phyloP scores from a whole-genome alignment of 2,113 vertebrate species.

The Microtus montanus region DNA sequence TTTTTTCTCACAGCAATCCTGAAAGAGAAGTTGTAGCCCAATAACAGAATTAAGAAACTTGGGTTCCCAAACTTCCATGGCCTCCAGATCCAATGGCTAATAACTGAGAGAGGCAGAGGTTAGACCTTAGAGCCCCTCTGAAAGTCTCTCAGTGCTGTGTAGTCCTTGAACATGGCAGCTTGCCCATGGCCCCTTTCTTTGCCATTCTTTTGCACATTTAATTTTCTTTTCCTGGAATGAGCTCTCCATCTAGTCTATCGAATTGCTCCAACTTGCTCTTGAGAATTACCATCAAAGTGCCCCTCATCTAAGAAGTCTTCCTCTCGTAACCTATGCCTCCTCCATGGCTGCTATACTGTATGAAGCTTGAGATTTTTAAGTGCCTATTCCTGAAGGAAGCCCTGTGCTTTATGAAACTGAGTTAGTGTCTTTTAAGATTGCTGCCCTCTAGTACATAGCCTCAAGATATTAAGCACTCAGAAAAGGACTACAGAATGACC shows the following conservation, averaged over 20 bases:
- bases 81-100: background rate
- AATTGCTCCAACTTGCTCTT: background rate
- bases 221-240: background rate
- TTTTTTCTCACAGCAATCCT: background rate
- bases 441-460: background rate
- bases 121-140: background rate
- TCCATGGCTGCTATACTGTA: background rate
- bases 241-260: background rate
- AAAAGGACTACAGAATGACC: background rate
- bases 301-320: background rate
- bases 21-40: background rate
- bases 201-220: background rate
- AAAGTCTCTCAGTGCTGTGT: background rate
- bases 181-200: background rate
- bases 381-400: background rate
- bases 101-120: background rate
- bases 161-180: background rate
- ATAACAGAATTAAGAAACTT: background rate
- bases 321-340: background rate
- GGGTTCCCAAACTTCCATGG: background rate
- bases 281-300: background rate
- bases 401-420: background rate
- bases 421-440: background rate
- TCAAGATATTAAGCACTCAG: slow-evolving; percentile 1
- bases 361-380: background rate